These are phyloP conservation scores for Xanthorhoe designata DNA, from an alignment of 2,888 invertebrate species.

Conservation along the genomic window DNA sequence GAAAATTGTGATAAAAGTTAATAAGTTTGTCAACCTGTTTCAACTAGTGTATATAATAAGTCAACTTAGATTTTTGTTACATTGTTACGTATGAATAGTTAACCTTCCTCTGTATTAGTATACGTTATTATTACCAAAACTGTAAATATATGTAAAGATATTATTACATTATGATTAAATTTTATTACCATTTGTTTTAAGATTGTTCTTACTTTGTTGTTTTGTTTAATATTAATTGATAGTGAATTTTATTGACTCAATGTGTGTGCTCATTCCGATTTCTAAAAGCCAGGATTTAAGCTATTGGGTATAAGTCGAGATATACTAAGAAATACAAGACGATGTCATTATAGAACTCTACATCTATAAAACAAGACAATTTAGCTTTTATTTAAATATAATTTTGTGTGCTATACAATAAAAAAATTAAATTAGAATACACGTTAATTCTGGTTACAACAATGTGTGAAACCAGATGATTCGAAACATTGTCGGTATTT, in stretches of 20 bases:
- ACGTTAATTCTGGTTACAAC: too few species aligned
- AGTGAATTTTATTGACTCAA: conserved; percentile 41
- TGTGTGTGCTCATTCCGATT: conserved; percentile 27
- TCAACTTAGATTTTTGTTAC: conserved; percentile 73
- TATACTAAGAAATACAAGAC: neutral
- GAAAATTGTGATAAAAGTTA: too few species aligned
- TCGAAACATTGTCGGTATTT: too few species aligned
- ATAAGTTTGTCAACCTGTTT: conserved; percentile 33
- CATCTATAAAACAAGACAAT: neutral
- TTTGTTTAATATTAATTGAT: conserved; percentile 75
- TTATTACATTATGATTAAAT: conserved; percentile 81
- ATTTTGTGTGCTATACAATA: too few species aligned
- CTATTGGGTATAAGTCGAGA: conserved; percentile 2
- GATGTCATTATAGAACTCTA: conserved; percentile 6
- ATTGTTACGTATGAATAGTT: conserved; percentile 77
- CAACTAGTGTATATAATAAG: conserved; percentile 64
- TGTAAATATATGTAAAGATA: conserved; percentile 85
- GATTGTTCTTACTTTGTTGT: conserved; percentile 83
- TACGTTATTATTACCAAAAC: conserved; percentile 82
- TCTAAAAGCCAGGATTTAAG: conserved; percentile 2
- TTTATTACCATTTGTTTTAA: conserved; percentile 85
- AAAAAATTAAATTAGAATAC: too few species aligned
- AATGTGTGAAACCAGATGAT: too few species aligned
- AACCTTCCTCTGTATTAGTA: conserved; percentile 79
- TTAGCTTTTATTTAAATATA: neutral